Evolutionary conservation across 2,113 vertebrate species (phyloP).

Genomic region (Ctenodactylus gundi): DNA sequence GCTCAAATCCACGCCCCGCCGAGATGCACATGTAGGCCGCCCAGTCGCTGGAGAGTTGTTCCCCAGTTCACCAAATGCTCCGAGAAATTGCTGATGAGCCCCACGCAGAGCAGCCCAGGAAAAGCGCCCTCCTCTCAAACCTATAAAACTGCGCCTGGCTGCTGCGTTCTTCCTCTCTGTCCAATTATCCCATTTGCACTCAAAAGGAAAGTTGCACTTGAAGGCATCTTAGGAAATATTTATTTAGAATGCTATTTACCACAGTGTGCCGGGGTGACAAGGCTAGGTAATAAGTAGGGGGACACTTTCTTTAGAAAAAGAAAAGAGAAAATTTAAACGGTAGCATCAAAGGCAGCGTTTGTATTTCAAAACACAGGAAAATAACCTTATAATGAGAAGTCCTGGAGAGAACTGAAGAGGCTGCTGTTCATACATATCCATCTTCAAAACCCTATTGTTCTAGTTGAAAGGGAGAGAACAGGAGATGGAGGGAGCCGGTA

Average conservation of each 20-base stretch:
- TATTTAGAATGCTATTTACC: constrained; percentile 82
- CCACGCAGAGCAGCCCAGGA: not conserved
- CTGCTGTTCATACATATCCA: constrained; percentile 60
- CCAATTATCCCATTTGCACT: constrained; percentile 84
- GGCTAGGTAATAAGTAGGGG: constrained; percentile 67
- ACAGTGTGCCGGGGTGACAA: constrained; percentile 61
- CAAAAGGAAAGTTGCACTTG: constrained; percentile 79
- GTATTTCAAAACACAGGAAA: constrained; percentile 82
- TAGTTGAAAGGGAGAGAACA: constrained; percentile 68
- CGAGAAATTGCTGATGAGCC: constrained; percentile 28
- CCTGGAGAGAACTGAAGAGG: constrained; percentile 69
- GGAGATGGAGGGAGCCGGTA: constrained; percentile 52
- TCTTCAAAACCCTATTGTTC: constrained; percentile 83
- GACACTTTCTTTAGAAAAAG: constrained; percentile 67
- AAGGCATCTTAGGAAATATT: constrained; percentile 80
- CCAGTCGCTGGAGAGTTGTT: not conserved
- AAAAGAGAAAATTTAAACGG: constrained; percentile 72
- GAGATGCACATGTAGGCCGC: constrained; percentile 29
- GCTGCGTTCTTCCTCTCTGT: constrained; percentile 60
- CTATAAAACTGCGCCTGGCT: constrained; percentile 41
- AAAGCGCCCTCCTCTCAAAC: not conserved
- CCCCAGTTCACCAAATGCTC: constrained; percentile 38
- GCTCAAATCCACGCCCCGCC: constrained; percentile 10
- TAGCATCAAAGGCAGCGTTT: constrained; percentile 82
- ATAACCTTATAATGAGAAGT: constrained; percentile 85